These are phyloP conservation scores for Frankliniella intonsa DNA, from an alignment of 2,888 invertebrate species.

Conservation along the genomic window DNA sequence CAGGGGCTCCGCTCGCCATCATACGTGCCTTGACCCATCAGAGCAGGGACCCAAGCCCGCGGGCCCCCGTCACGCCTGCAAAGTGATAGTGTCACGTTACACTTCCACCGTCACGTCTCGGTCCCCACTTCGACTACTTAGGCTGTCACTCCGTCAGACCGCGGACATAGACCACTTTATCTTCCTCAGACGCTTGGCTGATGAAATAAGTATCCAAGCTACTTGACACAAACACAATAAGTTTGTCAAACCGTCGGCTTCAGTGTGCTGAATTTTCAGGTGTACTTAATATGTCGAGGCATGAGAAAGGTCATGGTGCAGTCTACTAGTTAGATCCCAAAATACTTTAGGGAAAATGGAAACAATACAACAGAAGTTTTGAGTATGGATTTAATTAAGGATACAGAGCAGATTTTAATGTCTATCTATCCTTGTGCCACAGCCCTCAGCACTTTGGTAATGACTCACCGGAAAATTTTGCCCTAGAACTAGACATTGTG, in stretches of 20 bases:
- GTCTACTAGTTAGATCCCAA: background rate
- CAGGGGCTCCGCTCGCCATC: background rate
- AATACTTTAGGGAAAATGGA: background rate
- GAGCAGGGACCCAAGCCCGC: background rate
- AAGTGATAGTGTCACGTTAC: background rate
- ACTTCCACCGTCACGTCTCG: no score
- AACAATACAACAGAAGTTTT: background rate
- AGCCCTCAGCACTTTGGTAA: conserved; percentile 24
- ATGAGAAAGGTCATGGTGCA: no score
- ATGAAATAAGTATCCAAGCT: no score
- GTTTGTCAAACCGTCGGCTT: no score
- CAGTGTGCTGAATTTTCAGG: no score
- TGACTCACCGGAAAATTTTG: conserved; percentile 1
- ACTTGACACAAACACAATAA: no score
- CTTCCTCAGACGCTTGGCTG: no score
- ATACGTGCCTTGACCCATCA: conserved; percentile 17
- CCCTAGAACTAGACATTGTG: background rate
- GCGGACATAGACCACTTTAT: no score
- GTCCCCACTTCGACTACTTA: background rate
- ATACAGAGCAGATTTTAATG: conserved; percentile 7
- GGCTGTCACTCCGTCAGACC: conserved; percentile 25
- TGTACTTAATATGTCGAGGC: no score
- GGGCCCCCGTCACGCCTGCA: background rate
- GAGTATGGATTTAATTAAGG: conserved; percentile 8
- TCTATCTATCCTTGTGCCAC: conserved; percentile 22